phyloP scores from a whole-genome alignment of 2,888 invertebrate genomes.

The Callyntrura sp. region DNA sequence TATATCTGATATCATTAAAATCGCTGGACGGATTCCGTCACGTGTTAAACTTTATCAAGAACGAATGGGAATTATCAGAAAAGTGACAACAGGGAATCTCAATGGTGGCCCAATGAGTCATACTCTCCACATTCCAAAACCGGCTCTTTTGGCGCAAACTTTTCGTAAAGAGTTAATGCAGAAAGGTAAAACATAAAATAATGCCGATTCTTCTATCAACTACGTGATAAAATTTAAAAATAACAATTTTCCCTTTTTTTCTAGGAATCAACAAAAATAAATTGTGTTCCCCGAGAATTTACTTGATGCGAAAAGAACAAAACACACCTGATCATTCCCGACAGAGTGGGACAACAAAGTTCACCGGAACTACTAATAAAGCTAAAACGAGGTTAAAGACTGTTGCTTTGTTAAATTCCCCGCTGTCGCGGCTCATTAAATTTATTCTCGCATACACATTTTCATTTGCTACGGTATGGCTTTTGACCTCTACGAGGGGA shows the following conservation, averaged over 20 bases:
- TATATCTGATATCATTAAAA: conserved; percentile 51
- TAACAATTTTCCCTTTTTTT: no score
- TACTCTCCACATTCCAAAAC: background rate
- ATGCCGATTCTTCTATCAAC: no score
- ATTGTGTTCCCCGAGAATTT: no score
- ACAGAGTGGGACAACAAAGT: no score
- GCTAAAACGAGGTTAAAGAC: no score
- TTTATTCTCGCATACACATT: conserved; percentile 14
- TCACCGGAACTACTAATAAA: no score
- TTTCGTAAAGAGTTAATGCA: conserved; percentile 45
- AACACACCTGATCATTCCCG: no score
- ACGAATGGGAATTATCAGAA: conserved; percentile 20
- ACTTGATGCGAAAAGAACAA: no score
- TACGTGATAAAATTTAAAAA: no score
- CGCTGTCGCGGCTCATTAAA: background rate
- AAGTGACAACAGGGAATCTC: background rate
- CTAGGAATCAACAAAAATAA: no score
- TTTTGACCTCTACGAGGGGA: background rate
- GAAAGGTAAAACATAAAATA: conserved; percentile 46
- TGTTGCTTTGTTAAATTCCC: no score
- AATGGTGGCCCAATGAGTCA: background rate
- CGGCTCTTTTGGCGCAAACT: background rate
- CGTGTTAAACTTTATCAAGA: conserved; percentile 30
- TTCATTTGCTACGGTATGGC: conserved; percentile 35
- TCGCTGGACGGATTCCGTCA: conserved; percentile 54